These are phyloP conservation scores for Procavia capensis DNA, from an alignment of 2,113 vertebrate genomes.

Conservation along the genomic window DNA sequence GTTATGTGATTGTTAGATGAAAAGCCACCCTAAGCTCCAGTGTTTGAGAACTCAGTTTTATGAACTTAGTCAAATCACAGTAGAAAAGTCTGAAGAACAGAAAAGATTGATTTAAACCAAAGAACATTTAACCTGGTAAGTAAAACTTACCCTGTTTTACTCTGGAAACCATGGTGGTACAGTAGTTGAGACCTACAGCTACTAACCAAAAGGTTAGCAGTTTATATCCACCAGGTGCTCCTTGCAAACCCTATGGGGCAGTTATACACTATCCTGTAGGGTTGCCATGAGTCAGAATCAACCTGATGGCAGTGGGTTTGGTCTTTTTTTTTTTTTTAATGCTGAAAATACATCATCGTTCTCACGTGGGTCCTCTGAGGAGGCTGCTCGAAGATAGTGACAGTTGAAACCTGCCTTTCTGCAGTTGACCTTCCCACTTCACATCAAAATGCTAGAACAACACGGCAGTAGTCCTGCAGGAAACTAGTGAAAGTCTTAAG, in stretches of 20 bases:
- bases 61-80: neutral
- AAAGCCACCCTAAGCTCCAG: neutral
- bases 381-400: neutral
- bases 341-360: neutral
- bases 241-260: too few species aligned
- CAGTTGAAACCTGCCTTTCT: neutral
- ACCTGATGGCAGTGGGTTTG: too few species aligned
- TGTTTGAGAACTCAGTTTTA: constrained; percentile 5
- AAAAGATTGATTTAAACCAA: neutral
- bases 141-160: neutral
- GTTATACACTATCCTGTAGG: too few species aligned
- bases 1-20: neutral
- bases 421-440: neutral
- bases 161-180: too few species aligned
- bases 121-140: constrained; percentile 28
- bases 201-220: too few species aligned
- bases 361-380: neutral
- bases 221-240: too few species aligned
- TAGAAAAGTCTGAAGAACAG: neutral
- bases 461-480: neutral
- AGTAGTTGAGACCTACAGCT: too few species aligned
- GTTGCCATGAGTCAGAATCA: too few species aligned
- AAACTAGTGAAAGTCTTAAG: neutral
- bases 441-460: neutral
- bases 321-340: too few species aligned